Evolutionary conservation across 1,140 invertebrate genomes (phyloP).

Genomic region (Diachasmimorpha longicaudata): DNA sequence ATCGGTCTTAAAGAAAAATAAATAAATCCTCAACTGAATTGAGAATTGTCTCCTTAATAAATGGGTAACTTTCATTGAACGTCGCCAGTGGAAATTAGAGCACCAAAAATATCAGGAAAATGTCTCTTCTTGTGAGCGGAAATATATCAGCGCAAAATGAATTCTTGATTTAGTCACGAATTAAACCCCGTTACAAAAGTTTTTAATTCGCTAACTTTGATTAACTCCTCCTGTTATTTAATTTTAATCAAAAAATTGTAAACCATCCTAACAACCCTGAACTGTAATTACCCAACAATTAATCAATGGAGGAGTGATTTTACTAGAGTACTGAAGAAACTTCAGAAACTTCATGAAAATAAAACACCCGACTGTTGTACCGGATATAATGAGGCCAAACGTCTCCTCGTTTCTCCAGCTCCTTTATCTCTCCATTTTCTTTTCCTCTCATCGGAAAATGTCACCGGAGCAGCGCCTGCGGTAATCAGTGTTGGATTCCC

Average conservation of each 20-base stretch:
- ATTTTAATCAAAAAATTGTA: too few relatives aligned
- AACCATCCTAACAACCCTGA: too few relatives aligned
- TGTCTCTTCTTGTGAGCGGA: too few relatives aligned
- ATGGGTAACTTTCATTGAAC: too few relatives aligned
- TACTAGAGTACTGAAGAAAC: background rate
- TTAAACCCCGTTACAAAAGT: too few relatives aligned
- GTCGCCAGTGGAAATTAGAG: background rate
- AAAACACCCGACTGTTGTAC: background rate
- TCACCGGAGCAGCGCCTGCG: slow-evolving; percentile 21
- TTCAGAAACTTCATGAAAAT: background rate
- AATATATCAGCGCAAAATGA: too few relatives aligned
- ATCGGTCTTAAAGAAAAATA: too few relatives aligned
- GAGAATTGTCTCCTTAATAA: too few relatives aligned
- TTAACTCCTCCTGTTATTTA: too few relatives aligned
- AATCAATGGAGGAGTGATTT: background rate
- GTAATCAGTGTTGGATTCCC: slow-evolving; percentile 36
- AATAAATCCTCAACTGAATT: too few relatives aligned
- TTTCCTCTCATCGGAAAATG: background rate
- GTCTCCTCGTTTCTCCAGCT: background rate
- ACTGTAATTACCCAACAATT: background rate
- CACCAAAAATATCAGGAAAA: background rate
- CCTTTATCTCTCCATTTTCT: background rate
- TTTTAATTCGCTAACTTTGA: too few relatives aligned
- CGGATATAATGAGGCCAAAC: background rate
- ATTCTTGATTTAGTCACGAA: too few relatives aligned